A percentile compares a stretch with the other conserved stretches of the same genome.
phyloP scores from a whole-genome alignment of 1,140 invertebrate species.

The Meloidogyne exigua region DNA sequence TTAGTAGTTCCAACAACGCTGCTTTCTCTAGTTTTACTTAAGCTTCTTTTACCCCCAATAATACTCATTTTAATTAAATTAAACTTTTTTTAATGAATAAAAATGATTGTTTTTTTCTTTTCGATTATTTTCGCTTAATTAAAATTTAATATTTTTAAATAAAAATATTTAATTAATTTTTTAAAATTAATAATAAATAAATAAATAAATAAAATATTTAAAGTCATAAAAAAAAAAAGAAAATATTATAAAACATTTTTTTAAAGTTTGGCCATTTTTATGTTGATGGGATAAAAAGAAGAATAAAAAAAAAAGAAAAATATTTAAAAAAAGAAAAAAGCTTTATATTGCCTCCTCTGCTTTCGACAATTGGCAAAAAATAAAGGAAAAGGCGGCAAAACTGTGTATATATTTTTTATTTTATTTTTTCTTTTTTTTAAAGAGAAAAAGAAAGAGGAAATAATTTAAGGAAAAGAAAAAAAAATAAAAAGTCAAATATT shows the following conservation, averaged over 20 bases:
- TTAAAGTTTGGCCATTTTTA: conserved; percentile 13
- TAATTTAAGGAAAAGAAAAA: not conserved
- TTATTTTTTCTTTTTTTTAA: too few species aligned
- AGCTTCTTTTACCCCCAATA: not conserved
- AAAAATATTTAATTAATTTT: too few species aligned
- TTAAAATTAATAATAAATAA: too few species aligned
- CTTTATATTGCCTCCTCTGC: conserved; percentile 5
- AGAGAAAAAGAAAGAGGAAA: too few species aligned
- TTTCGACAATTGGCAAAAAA: conserved; percentile 7
- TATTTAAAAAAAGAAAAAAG: not conserved
- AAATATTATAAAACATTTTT: conserved; percentile 7
- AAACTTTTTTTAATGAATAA: too few species aligned
- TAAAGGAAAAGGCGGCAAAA: not conserved
- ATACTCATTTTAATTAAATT: not conserved
- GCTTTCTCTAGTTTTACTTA: not conserved
- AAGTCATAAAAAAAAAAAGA: too few species aligned
- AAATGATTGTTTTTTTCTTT: too few species aligned
- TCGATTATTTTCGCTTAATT: too few species aligned
- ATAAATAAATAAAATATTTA: too few species aligned
- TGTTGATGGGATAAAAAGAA: conserved; percentile 7
- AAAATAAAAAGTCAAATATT: not conserved
- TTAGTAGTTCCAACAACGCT: not conserved
- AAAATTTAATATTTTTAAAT: too few species aligned
- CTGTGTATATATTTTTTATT: not conserved
- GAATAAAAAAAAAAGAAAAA: not conserved